Evolutionary conservation across 2,888 invertebrate species (phyloP).

Genomic region (Drosophila acutilabella): DNA sequence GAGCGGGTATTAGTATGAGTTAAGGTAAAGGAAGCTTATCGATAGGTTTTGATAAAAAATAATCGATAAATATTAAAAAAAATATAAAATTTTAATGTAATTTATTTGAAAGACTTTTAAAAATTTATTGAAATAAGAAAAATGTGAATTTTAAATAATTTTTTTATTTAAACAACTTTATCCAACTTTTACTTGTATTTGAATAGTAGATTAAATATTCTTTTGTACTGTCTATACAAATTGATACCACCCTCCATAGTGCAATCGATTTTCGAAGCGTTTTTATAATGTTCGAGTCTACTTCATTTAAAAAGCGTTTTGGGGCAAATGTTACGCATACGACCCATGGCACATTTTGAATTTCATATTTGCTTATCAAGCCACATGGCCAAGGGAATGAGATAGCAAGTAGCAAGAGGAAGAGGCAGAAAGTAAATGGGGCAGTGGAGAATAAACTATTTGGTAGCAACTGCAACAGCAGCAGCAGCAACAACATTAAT

Average conservation of each 20-base stretch:
- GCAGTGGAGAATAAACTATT: constrained; percentile 33
- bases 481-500: constrained; percentile 61
- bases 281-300: constrained; percentile 4
- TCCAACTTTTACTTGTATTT: too few relatives aligned
- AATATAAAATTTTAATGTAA: too few relatives aligned
- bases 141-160: too few relatives aligned
- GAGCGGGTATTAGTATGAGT: too few relatives aligned
- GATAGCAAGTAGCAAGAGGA: background rate
- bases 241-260: background rate
- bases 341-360: constrained; percentile 27
- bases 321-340: constrained; percentile 31
- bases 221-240: background rate
- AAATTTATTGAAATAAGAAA: too few relatives aligned
- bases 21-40: too few relatives aligned
- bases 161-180: too few relatives aligned
- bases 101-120: too few relatives aligned
- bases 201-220: background rate
- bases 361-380: constrained; percentile 37
- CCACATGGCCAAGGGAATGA: constrained; percentile 27
- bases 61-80: background rate
- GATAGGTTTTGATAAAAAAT: too few relatives aligned
- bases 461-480: constrained; percentile 46
- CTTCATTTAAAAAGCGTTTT: constrained; percentile 15
- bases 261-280: constrained; percentile 2
- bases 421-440: background rate